Conservation (phyloP, 2,113 vertebrate genomes). For the Sylvietta virens region DNA sequence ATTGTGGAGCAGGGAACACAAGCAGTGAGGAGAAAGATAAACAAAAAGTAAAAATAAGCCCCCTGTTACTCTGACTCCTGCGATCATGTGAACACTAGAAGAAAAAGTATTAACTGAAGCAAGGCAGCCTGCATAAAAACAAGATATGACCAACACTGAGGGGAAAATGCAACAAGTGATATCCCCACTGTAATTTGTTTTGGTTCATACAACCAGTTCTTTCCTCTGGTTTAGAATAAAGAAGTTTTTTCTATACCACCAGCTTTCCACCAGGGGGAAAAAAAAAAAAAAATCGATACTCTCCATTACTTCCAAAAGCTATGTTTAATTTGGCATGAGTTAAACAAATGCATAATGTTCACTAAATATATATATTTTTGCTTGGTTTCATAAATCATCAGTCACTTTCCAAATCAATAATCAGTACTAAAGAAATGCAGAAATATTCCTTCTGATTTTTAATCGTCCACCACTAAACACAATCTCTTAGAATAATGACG, state of each 20-base stretch:
- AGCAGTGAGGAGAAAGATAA: neutral
- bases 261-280: neutral
- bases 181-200: neutral
- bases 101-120: neutral
- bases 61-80: neutral
- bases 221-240: neutral
- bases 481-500: neutral
- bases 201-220: neutral
- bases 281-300: neutral
- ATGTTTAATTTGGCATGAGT: neutral
- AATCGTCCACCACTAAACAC: neutral
- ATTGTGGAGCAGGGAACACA: neutral
- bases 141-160: neutral
- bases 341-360: neutral
- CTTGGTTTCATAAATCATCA: neutral
- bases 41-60: neutral
- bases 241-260: neutral
- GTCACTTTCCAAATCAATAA: neutral
- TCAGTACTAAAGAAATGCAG: neutral
- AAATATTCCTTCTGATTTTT: neutral
- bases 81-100: neutral
- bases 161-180: neutral
- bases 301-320: neutral
- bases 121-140: neutral
- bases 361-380: neutral